These are phyloP conservation scores for Himantopus leucocephalus DNA, from an alignment of 2,113 vertebrate species.

Conservation along the genomic window DNA sequence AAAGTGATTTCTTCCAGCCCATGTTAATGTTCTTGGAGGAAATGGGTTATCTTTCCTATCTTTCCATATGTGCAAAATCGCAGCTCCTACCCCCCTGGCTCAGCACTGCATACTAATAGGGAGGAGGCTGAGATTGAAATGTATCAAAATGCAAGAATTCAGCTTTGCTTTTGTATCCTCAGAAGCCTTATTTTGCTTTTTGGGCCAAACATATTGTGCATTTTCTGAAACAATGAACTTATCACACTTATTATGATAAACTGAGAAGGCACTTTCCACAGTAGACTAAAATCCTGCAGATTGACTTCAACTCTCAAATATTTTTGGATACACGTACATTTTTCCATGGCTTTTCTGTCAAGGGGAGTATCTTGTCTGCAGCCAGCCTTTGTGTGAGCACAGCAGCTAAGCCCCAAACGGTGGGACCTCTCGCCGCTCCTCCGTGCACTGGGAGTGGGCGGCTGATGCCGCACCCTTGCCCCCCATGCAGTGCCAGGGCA, in stretches of 20 bases:
- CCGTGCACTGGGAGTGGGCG: fast-evolving
- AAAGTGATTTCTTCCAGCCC: not conserved
- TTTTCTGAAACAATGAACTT: conserved; percentile 61
- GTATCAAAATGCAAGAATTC: conserved; percentile 31
- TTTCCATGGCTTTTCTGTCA: not conserved
- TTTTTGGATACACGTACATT: not conserved
- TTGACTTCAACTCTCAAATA: conserved; percentile 10
- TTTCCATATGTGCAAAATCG: conserved; percentile 11
- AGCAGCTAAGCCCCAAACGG: not conserved
- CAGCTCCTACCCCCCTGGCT: conserved; percentile 35
- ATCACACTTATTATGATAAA: conserved; percentile 28
- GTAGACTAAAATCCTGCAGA: conserved; percentile 7
- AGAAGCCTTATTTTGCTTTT: conserved; percentile 41
- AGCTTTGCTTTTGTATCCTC: conserved; percentile 29
- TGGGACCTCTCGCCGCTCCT: not conserved
- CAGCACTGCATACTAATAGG: conserved; percentile 12
- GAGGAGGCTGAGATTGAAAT: conserved; percentile 36
- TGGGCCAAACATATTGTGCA: conserved; percentile 39
- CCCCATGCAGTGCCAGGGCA: not conserved
- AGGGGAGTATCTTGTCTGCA: not conserved
- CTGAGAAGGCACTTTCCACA: conserved; percentile 41
- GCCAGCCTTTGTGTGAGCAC: not conserved
- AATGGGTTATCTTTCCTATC: conserved; percentile 17
- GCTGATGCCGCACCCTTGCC: not conserved
- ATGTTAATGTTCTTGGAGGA: conserved; percentile 10